Evolutionary conservation across 2,888 invertebrate species (phyloP).

Genomic region (Didymodactylos carnosus): DNA sequence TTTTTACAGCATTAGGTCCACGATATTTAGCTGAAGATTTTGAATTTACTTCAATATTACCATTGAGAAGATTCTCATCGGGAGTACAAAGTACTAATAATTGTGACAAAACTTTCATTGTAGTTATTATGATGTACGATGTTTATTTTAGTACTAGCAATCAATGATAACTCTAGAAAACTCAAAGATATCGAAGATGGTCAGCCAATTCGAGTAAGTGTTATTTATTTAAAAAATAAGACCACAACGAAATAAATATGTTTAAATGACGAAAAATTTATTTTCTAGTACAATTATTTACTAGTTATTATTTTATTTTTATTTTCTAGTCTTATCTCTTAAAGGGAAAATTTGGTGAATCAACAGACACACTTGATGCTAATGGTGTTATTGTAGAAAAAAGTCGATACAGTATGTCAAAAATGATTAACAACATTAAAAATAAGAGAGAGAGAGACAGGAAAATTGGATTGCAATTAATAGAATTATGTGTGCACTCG

Average conservation of each 20-base stretch:
- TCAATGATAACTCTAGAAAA: not conserved
- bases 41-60: not conserved
- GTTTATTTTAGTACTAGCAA: not conserved
- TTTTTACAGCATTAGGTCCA: not conserved
- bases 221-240: no score
- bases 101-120: not conserved
- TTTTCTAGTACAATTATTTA: not conserved
- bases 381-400: not conserved
- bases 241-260: no score
- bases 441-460: no score
- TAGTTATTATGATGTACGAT: not conserved
- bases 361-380: not conserved
- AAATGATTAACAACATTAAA: not conserved
- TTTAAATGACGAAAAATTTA: not conserved
- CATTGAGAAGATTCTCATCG: not conserved
- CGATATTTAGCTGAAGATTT: not conserved
- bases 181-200: not conserved
- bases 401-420: not conserved
- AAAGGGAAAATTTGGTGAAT: not conserved
- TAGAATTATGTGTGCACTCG: no score
- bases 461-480: no score
- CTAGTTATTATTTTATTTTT: not conserved
- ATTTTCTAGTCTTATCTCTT: not conserved
- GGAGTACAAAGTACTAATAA: not conserved
- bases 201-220: not conserved